A percentile compares a stretch with the other conserved stretches of the same genome.
These are phyloP conservation scores for Actenoides lindsayi DNA, from an alignment of 2,113 vertebrate species.

Conservation along the genomic window DNA sequence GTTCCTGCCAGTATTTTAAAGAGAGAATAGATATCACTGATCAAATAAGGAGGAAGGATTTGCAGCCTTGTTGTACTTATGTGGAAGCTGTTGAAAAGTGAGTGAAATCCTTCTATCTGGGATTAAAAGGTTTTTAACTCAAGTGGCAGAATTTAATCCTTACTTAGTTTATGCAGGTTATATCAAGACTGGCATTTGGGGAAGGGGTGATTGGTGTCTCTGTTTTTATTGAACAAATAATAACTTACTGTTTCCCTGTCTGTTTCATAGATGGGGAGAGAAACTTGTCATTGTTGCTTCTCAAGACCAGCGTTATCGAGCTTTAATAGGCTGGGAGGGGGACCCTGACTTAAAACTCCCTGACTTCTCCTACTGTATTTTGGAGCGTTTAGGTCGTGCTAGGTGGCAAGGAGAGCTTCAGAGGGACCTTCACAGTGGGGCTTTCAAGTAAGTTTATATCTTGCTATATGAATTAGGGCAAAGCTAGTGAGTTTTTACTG, in stretches of 20 bases:
- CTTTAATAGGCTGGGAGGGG: conserved; percentile 85
- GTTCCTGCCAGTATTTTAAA: conserved; percentile 87
- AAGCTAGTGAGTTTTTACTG: background rate
- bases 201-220: background rate
- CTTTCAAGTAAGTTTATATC: conserved; percentile 84
- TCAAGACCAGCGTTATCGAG: conserved; percentile 82
- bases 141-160: background rate
- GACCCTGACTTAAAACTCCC: conserved; percentile 90
- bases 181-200: background rate
- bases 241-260: background rate
- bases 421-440: conserved; percentile 85
- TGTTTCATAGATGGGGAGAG: conserved; percentile 84
- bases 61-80: conserved; percentile 72
- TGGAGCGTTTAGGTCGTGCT: conserved; percentile 91
- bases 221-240: background rate
- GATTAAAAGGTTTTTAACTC: background rate
- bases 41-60: conserved; percentile 76
- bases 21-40: conserved; percentile 83
- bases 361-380: conserved; percentile 91
- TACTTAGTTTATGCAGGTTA: background rate
- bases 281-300: conserved; percentile 89
- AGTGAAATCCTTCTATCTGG: background rate
- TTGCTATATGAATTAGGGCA: background rate
- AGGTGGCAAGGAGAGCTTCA: conserved; percentile 97
- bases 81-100: conserved; percentile 83